Conservation (phyloP, 1,140 invertebrate species). For the Oryctes rhinoceros region DNA sequence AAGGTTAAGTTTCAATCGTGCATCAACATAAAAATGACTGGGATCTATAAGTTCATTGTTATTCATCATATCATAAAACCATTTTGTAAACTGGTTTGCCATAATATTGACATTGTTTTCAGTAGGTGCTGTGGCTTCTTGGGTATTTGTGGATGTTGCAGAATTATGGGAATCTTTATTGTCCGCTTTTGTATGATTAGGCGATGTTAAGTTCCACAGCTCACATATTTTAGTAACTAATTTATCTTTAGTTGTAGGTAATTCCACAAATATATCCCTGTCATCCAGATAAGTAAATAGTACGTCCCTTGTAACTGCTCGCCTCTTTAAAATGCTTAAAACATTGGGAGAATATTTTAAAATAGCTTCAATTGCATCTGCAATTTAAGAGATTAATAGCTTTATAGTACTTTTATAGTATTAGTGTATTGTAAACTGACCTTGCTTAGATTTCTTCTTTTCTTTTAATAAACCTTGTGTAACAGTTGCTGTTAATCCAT, state of each 20-base stretch:
- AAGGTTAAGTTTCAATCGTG: constrained; percentile 38
- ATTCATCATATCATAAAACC: constrained; percentile 71
- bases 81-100: constrained; percentile 66
- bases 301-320: constrained; percentile 61
- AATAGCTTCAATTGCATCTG: constrained; percentile 63
- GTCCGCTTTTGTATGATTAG: constrained; percentile 10
- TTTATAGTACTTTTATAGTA: background rate
- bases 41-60: constrained; percentile 59
- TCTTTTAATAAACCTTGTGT: constrained; percentile 56
- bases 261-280: constrained; percentile 56
- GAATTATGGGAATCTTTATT: background rate
- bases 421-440: constrained; percentile 46
- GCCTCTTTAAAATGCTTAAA: constrained; percentile 61
- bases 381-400: constrained; percentile 47
- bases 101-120: constrained; percentile 59
- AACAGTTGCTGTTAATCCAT: constrained; percentile 53
- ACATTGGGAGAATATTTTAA: constrained; percentile 59
- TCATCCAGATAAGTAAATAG: constrained; percentile 63
- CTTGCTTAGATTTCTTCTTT: constrained; percentile 50
- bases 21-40: constrained; percentile 69
- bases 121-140: background rate
- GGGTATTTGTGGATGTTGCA: background rate
- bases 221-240: constrained; percentile 60
- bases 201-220: constrained; percentile 58
- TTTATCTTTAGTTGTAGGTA: constrained; percentile 62